Percentiles rank a stretch among this genome's conserved stretches.
Conservation (phyloP, 2,888 invertebrate species). For the Heliconius charithonia region DNA sequence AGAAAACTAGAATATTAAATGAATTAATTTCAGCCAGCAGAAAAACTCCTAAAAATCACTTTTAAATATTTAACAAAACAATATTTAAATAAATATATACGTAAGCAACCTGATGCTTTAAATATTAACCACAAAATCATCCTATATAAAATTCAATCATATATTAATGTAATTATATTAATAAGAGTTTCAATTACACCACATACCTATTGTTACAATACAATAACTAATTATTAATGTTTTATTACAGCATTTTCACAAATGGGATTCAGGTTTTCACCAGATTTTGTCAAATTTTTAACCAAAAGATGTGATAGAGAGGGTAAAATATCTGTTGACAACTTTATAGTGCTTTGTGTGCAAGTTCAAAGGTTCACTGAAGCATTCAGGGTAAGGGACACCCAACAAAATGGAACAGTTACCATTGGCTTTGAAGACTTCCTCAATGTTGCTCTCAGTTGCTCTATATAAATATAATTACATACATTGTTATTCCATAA, state of each 20-base stretch:
- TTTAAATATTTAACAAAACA: not conserved
- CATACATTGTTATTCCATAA: not conserved
- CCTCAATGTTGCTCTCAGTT: conserved; percentile 90
- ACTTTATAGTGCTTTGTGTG: conserved; percentile 94
- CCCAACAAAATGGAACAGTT: conserved; percentile 91
- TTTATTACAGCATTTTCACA: conserved; percentile 87
- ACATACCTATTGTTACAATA: not conserved
- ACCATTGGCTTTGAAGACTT: conserved; percentile 96
- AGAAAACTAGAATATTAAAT: not conserved
- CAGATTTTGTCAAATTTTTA: conserved; percentile 89
- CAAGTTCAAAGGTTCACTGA: conserved; percentile 95
- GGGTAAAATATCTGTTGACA: conserved; percentile 90
- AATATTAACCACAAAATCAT: too few relatives aligned
- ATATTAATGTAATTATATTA: too few relatives aligned
- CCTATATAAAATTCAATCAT: too few relatives aligned
- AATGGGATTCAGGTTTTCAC: conserved; percentile 94
- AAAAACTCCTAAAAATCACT: not conserved
- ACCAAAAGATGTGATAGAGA: conserved; percentile 87
- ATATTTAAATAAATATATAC: not conserved
- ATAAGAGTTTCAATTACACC: too few relatives aligned
- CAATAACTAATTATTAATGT: not conserved
- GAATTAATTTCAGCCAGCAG: not conserved
- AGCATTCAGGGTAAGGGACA: conserved; percentile 91
- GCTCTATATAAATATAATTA: conserved; percentile 76
- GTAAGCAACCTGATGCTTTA: not conserved